Conservation (phyloP, 1,140 invertebrate genomes). For the Drosophila sucinea region DNA sequence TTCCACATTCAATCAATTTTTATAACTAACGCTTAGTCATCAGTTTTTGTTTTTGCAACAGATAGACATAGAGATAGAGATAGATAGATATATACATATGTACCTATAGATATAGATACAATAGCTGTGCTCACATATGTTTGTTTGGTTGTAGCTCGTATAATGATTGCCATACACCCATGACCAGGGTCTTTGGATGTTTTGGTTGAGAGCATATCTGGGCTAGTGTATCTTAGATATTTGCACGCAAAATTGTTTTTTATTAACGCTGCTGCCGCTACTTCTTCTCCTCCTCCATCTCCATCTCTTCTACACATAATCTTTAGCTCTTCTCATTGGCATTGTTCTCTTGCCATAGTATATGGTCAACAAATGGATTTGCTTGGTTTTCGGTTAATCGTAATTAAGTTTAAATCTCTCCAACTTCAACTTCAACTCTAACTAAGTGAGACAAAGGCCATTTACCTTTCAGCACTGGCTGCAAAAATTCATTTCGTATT, state of each 20-base stretch:
- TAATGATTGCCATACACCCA: slow-evolving; percentile 41
- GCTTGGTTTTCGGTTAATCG: slow-evolving; percentile 14
- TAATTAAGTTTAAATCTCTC: slow-evolving; percentile 14
- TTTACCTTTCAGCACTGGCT: slow-evolving; percentile 30
- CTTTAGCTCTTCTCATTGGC: slow-evolving; percentile 13
- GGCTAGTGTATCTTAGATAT: slow-evolving; percentile 83
- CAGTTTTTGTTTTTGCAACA: slow-evolving; percentile 26
- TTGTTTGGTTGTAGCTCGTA: slow-evolving; percentile 33
- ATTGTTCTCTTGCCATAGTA: slow-evolving; percentile 41
- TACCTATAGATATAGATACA: slow-evolving; percentile 47
- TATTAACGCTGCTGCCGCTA: slow-evolving; percentile 49
- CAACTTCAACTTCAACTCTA: slow-evolving; percentile 2
- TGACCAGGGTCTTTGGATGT: slow-evolving; percentile 80
- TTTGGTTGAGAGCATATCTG: slow-evolving; percentile 82
- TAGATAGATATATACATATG: slow-evolving; percentile 16
- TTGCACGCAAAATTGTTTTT: slow-evolving; percentile 82
- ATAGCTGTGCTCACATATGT: slow-evolving; percentile 48
- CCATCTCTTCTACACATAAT: not conserved
- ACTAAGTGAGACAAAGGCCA: slow-evolving; percentile 33
- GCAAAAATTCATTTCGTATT: slow-evolving; percentile 6
- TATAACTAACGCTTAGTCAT: slow-evolving; percentile 69
- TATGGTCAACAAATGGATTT: slow-evolving; percentile 21
- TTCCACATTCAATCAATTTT: slow-evolving; percentile 54
- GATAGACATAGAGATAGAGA: slow-evolving; percentile 13
- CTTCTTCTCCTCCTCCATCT: slow-evolving; percentile 33